phyloP scores from a whole-genome alignment of 2,797 vertebrate species.

The Petrocephalus sullivani region DNA sequence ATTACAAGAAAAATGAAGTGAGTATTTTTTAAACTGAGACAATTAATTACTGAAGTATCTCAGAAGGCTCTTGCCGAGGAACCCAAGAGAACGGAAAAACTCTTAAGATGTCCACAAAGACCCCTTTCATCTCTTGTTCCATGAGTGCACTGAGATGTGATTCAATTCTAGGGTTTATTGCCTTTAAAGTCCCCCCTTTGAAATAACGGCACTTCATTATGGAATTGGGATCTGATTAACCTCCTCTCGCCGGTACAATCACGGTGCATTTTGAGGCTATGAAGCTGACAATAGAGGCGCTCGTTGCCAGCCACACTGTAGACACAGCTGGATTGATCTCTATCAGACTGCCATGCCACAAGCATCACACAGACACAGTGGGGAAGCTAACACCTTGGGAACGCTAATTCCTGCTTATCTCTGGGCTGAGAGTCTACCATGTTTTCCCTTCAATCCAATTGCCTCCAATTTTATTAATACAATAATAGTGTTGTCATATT shows the following conservation, averaged over 20 bases:
- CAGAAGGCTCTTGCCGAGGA: constrained; percentile 5
- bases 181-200: constrained; percentile 23
- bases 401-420: constrained; percentile 5
- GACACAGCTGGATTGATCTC: constrained; percentile 54
- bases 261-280: constrained; percentile 11
- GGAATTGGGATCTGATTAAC: constrained; percentile 25
- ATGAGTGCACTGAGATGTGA: constrained; percentile 19
- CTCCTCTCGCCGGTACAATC: constrained; percentile 15
- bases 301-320: background rate
- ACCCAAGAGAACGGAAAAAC: constrained; percentile 17
- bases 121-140: constrained; percentile 22
- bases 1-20: constrained; percentile 18
- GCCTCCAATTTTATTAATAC: background rate
- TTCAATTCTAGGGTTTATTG: constrained; percentile 24
- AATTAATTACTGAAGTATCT: constrained; percentile 19
- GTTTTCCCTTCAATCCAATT: background rate
- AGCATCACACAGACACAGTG: background rate
- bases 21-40: constrained; percentile 24
- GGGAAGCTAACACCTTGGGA: background rate
- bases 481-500: background rate
- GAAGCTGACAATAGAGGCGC: background rate
- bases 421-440: background rate
- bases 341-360: background rate
- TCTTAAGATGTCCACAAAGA: constrained; percentile 25
- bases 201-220: constrained; percentile 23